Evolutionary conservation across 2,888 invertebrate genomes (phyloP).

Genomic region (Strigamia transsilvanica): DNA sequence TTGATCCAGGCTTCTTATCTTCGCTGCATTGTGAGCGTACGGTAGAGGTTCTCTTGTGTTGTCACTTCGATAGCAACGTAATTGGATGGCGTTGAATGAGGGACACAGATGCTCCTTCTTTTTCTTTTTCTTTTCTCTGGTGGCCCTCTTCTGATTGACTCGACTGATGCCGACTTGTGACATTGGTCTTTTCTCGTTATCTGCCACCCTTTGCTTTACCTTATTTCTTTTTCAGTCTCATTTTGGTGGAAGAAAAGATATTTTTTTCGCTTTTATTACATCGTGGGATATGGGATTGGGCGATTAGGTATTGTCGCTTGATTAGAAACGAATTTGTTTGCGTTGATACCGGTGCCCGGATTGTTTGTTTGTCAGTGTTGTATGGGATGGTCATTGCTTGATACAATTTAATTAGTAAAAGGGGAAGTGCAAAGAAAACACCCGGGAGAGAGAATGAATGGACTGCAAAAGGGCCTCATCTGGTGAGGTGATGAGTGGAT

Average conservation of each 20-base stretch:
- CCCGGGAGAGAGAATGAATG: conserved; percentile 32
- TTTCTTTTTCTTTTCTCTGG: not conserved
- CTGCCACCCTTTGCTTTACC: not conserved
- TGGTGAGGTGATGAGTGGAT: conserved; percentile 35
- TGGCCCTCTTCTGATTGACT: conserved; percentile 22
- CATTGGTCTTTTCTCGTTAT: conserved; percentile 22
- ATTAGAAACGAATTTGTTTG: conserved; percentile 28
- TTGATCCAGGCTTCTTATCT: not conserved
- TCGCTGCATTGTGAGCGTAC: not conserved
- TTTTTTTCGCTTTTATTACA: not conserved
- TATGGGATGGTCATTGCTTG: not conserved
- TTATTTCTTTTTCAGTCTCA: not conserved
- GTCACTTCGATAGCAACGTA: conserved; percentile 34
- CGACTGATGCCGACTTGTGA: conserved; percentile 22
- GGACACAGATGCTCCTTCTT: conserved; percentile 9
- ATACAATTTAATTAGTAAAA: conserved; percentile 29
- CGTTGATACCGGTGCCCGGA: not conserved
- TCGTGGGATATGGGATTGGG: not conserved
- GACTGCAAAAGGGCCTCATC: conserved; percentile 35
- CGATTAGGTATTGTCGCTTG: not conserved
- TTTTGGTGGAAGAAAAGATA: not conserved
- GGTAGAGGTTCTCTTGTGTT: conserved; percentile 30
- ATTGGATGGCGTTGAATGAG: conserved; percentile 28
- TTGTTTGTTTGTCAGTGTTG: conserved; percentile 29
- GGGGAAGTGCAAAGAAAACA: conserved; percentile 25